Base-by-base conservation (phyloP, 2,888 invertebrate species). In the Oscheius sp. region DNA sequence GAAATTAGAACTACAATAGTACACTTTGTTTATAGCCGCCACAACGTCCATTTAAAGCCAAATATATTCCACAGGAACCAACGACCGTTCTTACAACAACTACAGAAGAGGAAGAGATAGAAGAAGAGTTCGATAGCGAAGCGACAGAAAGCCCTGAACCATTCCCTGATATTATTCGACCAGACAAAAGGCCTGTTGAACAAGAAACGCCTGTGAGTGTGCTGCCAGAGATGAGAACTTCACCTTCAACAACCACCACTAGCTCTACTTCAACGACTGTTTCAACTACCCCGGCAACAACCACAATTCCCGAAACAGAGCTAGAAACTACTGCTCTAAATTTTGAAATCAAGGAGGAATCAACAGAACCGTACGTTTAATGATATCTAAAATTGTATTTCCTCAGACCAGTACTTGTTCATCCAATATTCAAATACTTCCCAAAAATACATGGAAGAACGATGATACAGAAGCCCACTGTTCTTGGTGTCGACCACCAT, bases 21-120 rank as follows among this genome's bases (percentile, higher is more conserved):
- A 24, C 6, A 36, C 22, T 1, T 26, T 28, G 14, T 26, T 28
- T 59, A 14, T 26, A 54, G 41, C 28, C 20, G 26, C 28, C 26
- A 14, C 24, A 22, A 9, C 12, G 59, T 26, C 38, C 17, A 14
- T 59, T 44, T 44, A 59, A 41, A 26, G 50, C 33, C 17, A 32
- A 47, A 26, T 50, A 63, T 47, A 33, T 47, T n/a, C 36, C 45
- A 9, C 50, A 63, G 22, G 36, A 14, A 17, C 33, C 63, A 28
- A 63, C 33, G 22, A 49, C 49, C 2, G 36, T 20, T 2, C 20
- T 44, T 5, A 32, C 12, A 63, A n/a, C 63, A 9, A 36, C 62
- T n/a, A 44, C 62, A 26, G 41, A 33, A 2, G 57, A 57, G 38
- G 57, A 54, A n/a, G 54, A 57, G 22, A 26, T 57, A 22, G 57